A percentile compares a stretch with the other conserved stretches of the same genome.
Conservation (phyloP, 2,888 invertebrate species). For the Drosophila picticornis region DNA sequence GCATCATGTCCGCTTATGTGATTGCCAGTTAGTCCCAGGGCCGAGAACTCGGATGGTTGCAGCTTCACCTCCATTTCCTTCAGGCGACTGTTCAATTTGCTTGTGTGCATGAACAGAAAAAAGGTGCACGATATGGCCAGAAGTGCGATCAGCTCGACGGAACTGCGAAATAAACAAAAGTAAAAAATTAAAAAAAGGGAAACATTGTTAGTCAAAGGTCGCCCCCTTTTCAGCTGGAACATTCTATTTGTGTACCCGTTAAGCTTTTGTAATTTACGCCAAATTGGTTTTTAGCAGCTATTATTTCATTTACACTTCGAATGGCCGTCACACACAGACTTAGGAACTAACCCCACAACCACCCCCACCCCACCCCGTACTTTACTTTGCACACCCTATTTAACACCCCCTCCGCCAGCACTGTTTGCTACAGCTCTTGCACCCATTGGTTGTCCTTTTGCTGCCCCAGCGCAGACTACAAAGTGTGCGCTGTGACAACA, state of each 20-base stretch:
- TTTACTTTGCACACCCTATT: background rate
- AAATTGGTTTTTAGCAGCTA: slow-evolving; percentile 78
- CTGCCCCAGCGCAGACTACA: slow-evolving; percentile 56
- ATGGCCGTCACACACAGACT: slow-evolving; percentile 69
- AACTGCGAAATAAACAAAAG: slow-evolving; percentile 86
- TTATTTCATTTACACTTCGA: slow-evolving; percentile 78
- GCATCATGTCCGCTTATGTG: slow-evolving; percentile 82
- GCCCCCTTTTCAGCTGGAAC: slow-evolving; percentile 20
- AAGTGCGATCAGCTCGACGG: slow-evolving; percentile 93
- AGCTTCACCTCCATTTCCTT: slow-evolving; percentile 92
- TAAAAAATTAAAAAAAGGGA: slow-evolving; percentile 1
- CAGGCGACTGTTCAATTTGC: slow-evolving; percentile 92
- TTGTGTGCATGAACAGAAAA: slow-evolving; percentile 93
- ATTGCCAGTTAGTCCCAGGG: slow-evolving; percentile 84
- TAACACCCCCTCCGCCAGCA: background rate
- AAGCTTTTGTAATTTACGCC: slow-evolving; percentile 73
- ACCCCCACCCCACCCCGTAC: background rate
- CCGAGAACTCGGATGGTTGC: slow-evolving; percentile 88
- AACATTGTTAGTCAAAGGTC: slow-evolving; percentile 62
- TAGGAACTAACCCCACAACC: background rate
- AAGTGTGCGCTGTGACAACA: slow-evolving; percentile 79
- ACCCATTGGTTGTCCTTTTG: slow-evolving; percentile 28
- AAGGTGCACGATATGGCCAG: slow-evolving; percentile 93
- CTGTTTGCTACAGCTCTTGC: background rate
- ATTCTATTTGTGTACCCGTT: slow-evolving; percentile 44